Percentiles rank a stretch among this genome's conserved stretches.
Evolutionary conservation across 2,888 invertebrate species (phyloP).

Genomic region (Epirrhoe alternata): DNA sequence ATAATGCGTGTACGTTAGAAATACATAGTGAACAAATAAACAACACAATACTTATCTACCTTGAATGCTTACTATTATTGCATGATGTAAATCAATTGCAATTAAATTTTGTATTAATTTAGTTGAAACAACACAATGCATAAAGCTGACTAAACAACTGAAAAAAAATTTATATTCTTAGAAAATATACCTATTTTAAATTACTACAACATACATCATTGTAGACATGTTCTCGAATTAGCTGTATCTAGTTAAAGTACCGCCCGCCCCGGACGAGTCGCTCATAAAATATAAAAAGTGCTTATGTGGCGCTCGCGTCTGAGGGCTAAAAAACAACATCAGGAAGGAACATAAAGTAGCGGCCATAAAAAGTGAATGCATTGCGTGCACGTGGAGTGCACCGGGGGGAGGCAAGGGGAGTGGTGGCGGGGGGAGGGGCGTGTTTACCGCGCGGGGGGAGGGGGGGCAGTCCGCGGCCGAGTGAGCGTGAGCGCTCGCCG

Average conservation of each 20-base stretch:
- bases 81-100: too few species aligned
- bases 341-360: conserved; percentile 82
- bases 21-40: too few species aligned
- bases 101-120: too few species aligned
- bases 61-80: too few species aligned
- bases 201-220: conserved; percentile 15
- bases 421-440: conserved; percentile 74
- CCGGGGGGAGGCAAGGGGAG: conserved; percentile 47
- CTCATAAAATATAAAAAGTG: conserved; percentile 81
- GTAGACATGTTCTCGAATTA: conserved; percentile 66
- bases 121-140: too few species aligned
- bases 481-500: conserved; percentile 49
- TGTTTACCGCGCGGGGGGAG: conserved; percentile 73
- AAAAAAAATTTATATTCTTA: neutral
- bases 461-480: conserved; percentile 70
- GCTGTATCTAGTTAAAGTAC: conserved; percentile 62
- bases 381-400: conserved; percentile 82
- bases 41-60: too few species aligned
- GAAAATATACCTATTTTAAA: neutral
- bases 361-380: conserved; percentile 82
- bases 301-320: conserved; percentile 78
- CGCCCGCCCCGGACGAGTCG: conserved; percentile 68
- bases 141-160: too few species aligned
- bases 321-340: conserved; percentile 76
- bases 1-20: too few species aligned